These are phyloP conservation scores for Lottia scabra DNA, from an alignment of 2,888 invertebrate species.

Conservation along the genomic window DNA sequence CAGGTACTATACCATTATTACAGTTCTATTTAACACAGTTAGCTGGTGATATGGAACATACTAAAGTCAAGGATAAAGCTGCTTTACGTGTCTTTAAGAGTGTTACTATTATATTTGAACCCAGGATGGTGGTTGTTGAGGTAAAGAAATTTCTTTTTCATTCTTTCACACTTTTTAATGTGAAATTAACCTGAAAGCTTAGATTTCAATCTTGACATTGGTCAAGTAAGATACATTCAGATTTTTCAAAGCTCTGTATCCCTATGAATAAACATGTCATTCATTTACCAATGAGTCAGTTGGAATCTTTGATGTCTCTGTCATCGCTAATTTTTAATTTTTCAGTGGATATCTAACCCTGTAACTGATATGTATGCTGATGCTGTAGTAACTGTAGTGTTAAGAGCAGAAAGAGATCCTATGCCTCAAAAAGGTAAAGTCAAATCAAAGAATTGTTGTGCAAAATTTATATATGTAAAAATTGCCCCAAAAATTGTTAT, in stretches of 20 bases:
- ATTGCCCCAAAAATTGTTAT: no score
- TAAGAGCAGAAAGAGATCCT: constrained; percentile 72
- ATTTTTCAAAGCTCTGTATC: no score
- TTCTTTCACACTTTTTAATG: no score
- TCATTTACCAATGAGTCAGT: no score
- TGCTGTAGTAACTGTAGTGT: constrained; percentile 87
- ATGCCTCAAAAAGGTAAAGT: constrained; percentile 53
- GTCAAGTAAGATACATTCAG: no score
- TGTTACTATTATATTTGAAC: constrained; percentile 85
- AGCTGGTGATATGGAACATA: constrained; percentile 64
- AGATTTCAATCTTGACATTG: no score
- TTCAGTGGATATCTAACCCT: constrained; percentile 91
- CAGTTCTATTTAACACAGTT: constrained; percentile 70
- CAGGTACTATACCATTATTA: constrained; percentile 76
- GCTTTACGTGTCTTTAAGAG: constrained; percentile 83
- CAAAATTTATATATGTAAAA: no score
- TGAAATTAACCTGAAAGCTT: no score
- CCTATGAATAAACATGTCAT: no score
- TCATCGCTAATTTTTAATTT: constrained; percentile 7
- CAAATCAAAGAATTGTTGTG: background rate
- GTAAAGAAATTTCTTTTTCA: constrained; percentile 65
- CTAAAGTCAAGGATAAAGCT: constrained; percentile 40
- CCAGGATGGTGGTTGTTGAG: constrained; percentile 87
- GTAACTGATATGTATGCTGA: constrained; percentile 99
- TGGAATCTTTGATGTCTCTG: no score